Base-by-base conservation (phyloP, 1,140 invertebrate genomes). In the Brachionus calyciflorus region DNA sequence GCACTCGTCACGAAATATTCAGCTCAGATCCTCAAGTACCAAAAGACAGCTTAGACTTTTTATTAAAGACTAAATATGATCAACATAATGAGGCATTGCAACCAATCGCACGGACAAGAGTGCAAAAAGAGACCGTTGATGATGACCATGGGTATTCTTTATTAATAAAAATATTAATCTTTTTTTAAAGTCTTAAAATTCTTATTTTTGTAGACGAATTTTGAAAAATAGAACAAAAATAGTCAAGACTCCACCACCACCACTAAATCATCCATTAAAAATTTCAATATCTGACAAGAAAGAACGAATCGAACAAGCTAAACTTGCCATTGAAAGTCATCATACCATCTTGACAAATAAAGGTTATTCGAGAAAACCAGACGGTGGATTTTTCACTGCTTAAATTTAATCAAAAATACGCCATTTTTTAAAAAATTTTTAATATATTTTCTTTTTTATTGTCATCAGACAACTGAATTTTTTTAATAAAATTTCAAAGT, bases 271-370 rank as follows among this genome's bases (percentile, higher is more conserved):
- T 79, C 83, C 83, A 21, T 60, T 85, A 9, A 63, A 77, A 60
- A 80, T 84, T 7, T 79, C 78, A 28, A 73, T 78, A n/a, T 79
- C 80, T 68, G 78, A 79, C 49, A 80, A 81, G 63, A 82, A 80
- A 78, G 81, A 83, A 70, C 80, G 79, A 77, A 80, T 82, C 30
- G 78, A 84, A 77, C 82, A 82, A 75, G 79, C 83, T 21, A 83
- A 84, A 79, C 81, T 80, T 80, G 82, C 83, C 19, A 85, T 85
- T 84, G 84, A 81, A 60, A 81, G 83, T 68, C 82, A 84, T 78
- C 84, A 85, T 69, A 81, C 82, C 53, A 83, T 85, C 79, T 82
- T 81, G 68, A 85, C 83, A 24, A 84, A 85, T 79, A 81, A 81
- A 76, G 84, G 84, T 4, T 85, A 82, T 77, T 81, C 83, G 28